Evolutionary conservation across 2,888 invertebrate species (phyloP).

Genomic region (Dromius quadrimaculatus): DNA sequence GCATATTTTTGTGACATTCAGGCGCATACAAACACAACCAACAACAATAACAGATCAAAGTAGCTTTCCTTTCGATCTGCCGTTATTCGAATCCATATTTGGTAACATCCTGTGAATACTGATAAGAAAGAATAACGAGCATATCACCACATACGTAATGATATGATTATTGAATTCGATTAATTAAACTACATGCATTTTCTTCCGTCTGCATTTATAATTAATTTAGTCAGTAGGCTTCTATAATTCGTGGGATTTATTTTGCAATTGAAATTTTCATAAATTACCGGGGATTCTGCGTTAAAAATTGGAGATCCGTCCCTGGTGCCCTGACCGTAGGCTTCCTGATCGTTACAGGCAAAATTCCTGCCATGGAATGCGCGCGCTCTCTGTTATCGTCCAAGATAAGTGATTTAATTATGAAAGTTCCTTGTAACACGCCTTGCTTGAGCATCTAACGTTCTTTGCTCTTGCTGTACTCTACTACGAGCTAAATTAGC

Average conservation of each 20-base stretch:
- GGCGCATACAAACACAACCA: too few relatives aligned
- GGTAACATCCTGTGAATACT: conserved; percentile 13
- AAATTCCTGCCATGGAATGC: conserved; percentile 19
- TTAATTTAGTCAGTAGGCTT: conserved; percentile 32
- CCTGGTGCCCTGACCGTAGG: conserved; percentile 4
- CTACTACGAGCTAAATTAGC: conserved; percentile 10
- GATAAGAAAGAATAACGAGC: background rate
- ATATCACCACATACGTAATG: background rate
- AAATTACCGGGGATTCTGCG: too few relatives aligned
- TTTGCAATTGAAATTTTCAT: conserved; percentile 27
- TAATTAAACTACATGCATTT: conserved; percentile 15
- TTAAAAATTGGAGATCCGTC: too few relatives aligned
- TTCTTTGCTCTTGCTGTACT: background rate
- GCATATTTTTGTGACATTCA: too few relatives aligned
- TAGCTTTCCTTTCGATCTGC: conserved; percentile 15
- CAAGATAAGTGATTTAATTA: conserved; percentile 26
- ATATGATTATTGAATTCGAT: conserved; percentile 3
- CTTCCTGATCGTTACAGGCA: conserved; percentile 10
- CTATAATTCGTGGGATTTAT: conserved; percentile 7
- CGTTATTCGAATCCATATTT: conserved; percentile 14
- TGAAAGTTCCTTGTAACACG: conserved; percentile 13
- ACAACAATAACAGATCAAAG: too few relatives aligned
- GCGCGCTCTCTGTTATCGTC: background rate
- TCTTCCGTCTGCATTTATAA: conserved; percentile 31
- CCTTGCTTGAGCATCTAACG: background rate